Evolutionary conservation across 1,140 invertebrate genomes (phyloP).

Genomic region (Nasonia vitripennis): DNA sequence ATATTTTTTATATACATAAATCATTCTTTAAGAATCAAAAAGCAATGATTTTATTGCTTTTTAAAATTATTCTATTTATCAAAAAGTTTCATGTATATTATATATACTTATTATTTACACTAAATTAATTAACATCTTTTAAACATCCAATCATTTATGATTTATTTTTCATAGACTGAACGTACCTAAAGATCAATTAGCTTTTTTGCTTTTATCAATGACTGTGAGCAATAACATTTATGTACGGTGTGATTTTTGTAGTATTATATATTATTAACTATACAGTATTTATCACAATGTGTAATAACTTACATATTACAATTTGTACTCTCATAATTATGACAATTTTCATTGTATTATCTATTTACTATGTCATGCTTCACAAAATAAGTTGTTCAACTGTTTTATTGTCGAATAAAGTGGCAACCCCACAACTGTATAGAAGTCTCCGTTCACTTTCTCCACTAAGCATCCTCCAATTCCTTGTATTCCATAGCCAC

Average conservation of each 20-base stretch:
- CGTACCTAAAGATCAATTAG: neutral
- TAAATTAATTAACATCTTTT: neutral
- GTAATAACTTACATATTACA: slow-evolving; percentile 46
- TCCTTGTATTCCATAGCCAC: slow-evolving; percentile 95
- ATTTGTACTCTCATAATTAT: slow-evolving; percentile 49
- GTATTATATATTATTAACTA: slow-evolving; percentile 49
- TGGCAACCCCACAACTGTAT: slow-evolving; percentile 95
- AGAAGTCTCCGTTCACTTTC: slow-evolving; percentile 92
- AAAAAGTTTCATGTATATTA: no score
- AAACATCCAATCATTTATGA: neutral
- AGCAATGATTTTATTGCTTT: neutral
- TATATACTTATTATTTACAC: no score
- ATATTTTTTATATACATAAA: slow-evolving; percentile 49
- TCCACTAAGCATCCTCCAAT: slow-evolving; percentile 90
- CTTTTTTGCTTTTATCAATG: slow-evolving; percentile 41
- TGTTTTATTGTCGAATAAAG: slow-evolving; percentile 85
- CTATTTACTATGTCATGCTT: slow-evolving; percentile 45
- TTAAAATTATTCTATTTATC: neutral
- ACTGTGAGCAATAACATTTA: slow-evolving; percentile 14
- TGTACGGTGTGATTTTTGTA: slow-evolving; percentile 31
- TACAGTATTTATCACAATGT: slow-evolving; percentile 48
- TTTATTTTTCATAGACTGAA: slow-evolving; percentile 1
- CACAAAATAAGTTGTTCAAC: slow-evolving; percentile 77
- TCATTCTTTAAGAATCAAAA: slow-evolving; percentile 9
- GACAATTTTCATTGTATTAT: slow-evolving; percentile 44